Conservation (phyloP, 35 echinoderm and acorn worm species). For the Acanthaster planci region DNA sequence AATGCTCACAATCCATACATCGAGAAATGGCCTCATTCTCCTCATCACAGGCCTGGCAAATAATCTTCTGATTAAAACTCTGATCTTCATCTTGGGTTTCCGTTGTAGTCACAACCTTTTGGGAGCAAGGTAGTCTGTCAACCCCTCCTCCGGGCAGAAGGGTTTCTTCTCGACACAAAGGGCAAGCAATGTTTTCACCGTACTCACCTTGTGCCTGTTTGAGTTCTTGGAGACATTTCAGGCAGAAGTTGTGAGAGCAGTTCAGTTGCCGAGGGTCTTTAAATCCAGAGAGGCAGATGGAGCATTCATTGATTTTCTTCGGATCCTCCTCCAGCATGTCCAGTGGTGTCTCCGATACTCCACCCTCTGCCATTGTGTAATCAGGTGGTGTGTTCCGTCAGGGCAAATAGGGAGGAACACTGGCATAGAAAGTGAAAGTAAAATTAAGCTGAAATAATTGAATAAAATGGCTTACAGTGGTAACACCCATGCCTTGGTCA, state of each 20-base stretch:
- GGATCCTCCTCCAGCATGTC: not conserved
- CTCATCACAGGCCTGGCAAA: constrained; percentile 17
- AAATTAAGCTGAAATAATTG: too few relatives aligned
- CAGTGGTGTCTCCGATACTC: too few relatives aligned
- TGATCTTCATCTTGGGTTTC: not conserved
- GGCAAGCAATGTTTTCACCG: not conserved
- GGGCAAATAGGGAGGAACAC: too few relatives aligned
- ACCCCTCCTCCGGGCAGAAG: not conserved
- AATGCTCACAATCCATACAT: constrained; percentile 17
- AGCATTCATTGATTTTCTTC: not conserved
- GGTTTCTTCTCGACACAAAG: not conserved
- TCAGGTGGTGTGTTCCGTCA: too few relatives aligned
- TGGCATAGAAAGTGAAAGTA: too few relatives aligned
- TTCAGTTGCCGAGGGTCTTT: not conserved
- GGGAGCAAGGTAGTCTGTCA: not conserved
- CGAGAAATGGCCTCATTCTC: not conserved
- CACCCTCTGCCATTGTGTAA: too few relatives aligned
- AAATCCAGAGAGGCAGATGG: not conserved
- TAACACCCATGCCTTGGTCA: too few relatives aligned
- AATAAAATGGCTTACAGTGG: too few relatives aligned
- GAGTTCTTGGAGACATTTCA: constrained; percentile 22
- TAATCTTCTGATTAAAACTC: not conserved
- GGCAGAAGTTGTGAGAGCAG: constrained; percentile 8
- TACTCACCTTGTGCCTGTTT: not conserved
- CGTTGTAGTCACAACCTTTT: not conserved